Evolutionary conservation across 2,888 invertebrate genomes (phyloP), one percentile per base, ranked within the genome.

Genomic region (Liodrosophila aerea): DNA sequence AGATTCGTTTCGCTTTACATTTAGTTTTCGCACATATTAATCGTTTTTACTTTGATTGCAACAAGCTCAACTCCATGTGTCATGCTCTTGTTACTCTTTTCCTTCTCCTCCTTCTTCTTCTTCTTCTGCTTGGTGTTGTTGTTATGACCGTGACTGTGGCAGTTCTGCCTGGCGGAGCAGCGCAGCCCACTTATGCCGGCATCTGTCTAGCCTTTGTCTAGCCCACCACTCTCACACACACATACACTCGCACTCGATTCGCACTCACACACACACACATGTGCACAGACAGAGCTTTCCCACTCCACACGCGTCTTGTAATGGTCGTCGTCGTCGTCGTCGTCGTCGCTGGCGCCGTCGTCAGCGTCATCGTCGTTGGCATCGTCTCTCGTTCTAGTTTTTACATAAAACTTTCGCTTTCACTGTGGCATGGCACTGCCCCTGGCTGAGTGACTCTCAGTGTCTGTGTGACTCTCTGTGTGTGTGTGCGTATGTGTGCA

Each of bases 321-420:
- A 82, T 62, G 61, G 69, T 62, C 74, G 72, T 51, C 52, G 43
- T 39, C 47, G 45, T 43, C 44, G 4, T 46, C 36, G 33, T 31
- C 53, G 30, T 52, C 60, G 37, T 60, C 62, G 36, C 40, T 56
- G 27, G 46, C 46, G 12, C 47, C 53, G 37, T 46, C 64, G 9
- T 40, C 40, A 29, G 11, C 53, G 7, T 56, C 54, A 27, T 43
- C 60, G 34, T 54, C 67, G 37, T 60, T 37, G 30, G 39, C 46
- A 45, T 63, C 45, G 71, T 56, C 46, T 47, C 82, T 75, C 64
- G 62, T 60, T 64, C 61, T 80, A 85, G 80, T 80, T 80, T 80
- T 85, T 82, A 78, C 80, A 81, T 61, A 82, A 82, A 76, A 82
- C 81, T 85, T 82, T 85, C 81, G 69, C 76, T 82, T 83, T 82